Evolutionary conservation across 2,888 invertebrate species (phyloP).

Genomic region (Lordiphosa fenestrarum): DNA sequence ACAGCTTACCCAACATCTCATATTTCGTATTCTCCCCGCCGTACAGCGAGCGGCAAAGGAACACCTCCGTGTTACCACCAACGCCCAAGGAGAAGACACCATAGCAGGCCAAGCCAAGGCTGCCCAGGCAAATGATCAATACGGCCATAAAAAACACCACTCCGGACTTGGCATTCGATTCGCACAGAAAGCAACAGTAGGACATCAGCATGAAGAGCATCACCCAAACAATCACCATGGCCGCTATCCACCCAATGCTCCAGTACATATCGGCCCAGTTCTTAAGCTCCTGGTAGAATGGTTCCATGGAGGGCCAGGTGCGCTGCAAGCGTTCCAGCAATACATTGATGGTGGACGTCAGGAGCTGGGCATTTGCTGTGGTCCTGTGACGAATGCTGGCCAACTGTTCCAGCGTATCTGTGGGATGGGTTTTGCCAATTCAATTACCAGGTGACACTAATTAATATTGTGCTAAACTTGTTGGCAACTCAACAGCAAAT

Average conservation of each 20-base stretch:
- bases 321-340: constrained; percentile 76
- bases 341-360: constrained; percentile 77
- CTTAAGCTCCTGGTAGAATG: constrained; percentile 73
- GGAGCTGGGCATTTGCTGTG: constrained; percentile 78
- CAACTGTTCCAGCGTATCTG: constrained; percentile 79
- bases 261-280: constrained; percentile 77
- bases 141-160: constrained; percentile 77
- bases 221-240: constrained; percentile 77
- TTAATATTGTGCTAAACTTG: constrained; percentile 55
- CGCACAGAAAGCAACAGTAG: constrained; percentile 79
- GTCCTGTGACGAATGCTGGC: constrained; percentile 78
- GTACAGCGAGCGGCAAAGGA: constrained; percentile 87
- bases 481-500: constrained; percentile 1
- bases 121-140: constrained; percentile 76
- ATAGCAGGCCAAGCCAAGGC: constrained; percentile 77
- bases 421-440: constrained; percentile 37
- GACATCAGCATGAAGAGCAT: constrained; percentile 77
- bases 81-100: constrained; percentile 77
- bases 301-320: constrained; percentile 75
- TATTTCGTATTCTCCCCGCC: constrained; percentile 83
- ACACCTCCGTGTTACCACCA: constrained; percentile 80
- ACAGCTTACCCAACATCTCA: constrained; percentile 83
- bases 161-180: constrained; percentile 78
- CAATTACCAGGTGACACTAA: constrained; percentile 61
- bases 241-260: constrained; percentile 77